These are phyloP conservation scores for Cyclophora punctaria DNA, from an alignment of 2,888 invertebrate genomes.

Conservation along the genomic window DNA sequence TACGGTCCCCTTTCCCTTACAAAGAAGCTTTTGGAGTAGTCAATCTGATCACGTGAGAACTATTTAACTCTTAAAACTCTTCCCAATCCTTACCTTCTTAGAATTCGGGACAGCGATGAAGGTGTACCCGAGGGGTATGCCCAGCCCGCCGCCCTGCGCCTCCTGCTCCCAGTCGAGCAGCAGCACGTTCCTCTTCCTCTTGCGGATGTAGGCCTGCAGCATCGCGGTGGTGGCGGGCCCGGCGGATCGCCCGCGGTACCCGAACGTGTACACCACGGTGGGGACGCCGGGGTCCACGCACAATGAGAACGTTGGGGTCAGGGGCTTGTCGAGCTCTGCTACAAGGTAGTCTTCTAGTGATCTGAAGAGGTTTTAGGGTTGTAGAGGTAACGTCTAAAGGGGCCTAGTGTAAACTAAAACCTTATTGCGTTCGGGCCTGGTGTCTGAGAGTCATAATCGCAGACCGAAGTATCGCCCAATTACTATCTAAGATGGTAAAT, in stretches of 20 bases:
- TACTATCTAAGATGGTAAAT: too few species aligned
- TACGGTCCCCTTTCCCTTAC: too few species aligned
- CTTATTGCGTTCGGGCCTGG: too few species aligned
- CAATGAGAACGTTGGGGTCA: slow-evolving; percentile 27
- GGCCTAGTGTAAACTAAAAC: too few species aligned
- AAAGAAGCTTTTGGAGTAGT: too few species aligned
- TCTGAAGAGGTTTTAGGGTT: slow-evolving; percentile 25
- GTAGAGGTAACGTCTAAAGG: too few species aligned
- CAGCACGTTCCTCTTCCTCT: slow-evolving; percentile 53
- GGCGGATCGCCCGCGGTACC: slow-evolving; percentile 45
- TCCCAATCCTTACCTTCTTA: slow-evolving; percentile 36
- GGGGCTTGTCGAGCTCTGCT: slow-evolving; percentile 35
- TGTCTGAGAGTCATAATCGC: too few species aligned
- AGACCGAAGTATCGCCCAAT: too few species aligned
- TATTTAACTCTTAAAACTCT: slow-evolving; percentile 9
- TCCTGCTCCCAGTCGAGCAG: slow-evolving; percentile 65
- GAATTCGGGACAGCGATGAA: slow-evolving; percentile 57
- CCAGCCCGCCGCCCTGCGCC: slow-evolving; percentile 48
- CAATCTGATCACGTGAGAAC: slow-evolving; percentile 3
- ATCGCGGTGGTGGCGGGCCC: slow-evolving; percentile 61
- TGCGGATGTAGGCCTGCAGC: slow-evolving; percentile 44
- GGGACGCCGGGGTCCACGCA: slow-evolving; percentile 45
- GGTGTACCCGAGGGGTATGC: slow-evolving; percentile 49
- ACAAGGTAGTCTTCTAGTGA: slow-evolving; percentile 37
- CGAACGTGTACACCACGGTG: slow-evolving; percentile 60